A percentile compares a stretch with the other conserved stretches of the same genome.
Conservation (phyloP, 2,888 invertebrate species). For the Sarcophaga variegata region DNA sequence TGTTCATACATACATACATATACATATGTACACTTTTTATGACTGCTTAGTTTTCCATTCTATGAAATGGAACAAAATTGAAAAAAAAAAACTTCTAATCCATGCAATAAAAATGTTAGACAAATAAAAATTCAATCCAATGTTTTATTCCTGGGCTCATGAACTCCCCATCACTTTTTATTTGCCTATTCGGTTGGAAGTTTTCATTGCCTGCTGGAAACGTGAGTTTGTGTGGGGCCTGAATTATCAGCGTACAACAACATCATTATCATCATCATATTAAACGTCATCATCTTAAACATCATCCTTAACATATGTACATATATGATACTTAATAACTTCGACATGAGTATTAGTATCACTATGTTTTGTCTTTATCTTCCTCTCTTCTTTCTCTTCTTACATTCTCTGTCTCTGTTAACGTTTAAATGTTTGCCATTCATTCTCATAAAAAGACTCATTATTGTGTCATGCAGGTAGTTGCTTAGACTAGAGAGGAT, state of each 20-base stretch:
- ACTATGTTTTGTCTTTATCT: not conserved
- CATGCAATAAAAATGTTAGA: not conserved
- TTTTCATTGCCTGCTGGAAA: constrained; percentile 17
- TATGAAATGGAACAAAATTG: too few species aligned
- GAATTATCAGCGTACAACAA: not conserved
- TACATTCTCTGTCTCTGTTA: not conserved
- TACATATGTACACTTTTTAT: too few species aligned
- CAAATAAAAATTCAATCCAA: constrained; percentile 39
- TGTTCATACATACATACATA: too few species aligned
- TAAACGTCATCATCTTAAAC: not conserved
- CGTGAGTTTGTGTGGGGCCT: constrained; percentile 37
- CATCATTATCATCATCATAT: not conserved
- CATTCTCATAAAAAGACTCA: constrained; percentile 35
- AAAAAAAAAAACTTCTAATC: too few species aligned
- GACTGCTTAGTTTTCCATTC: too few species aligned
- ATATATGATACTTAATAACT: constrained; percentile 11
- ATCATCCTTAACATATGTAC: constrained; percentile 30
- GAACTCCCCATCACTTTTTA: constrained; percentile 1
- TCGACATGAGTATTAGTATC: constrained; percentile 30
- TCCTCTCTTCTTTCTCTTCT: too few species aligned
- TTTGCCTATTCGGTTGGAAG: constrained; percentile 8
- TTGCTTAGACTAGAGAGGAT: not conserved
- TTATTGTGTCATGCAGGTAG: constrained; percentile 42
- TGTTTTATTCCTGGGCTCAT: constrained; percentile 2
- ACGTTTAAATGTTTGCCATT: constrained; percentile 9